Evolutionary conservation across 1,140 invertebrate genomes (phyloP).

Genomic region (Campoletis sonorensis): DNA sequence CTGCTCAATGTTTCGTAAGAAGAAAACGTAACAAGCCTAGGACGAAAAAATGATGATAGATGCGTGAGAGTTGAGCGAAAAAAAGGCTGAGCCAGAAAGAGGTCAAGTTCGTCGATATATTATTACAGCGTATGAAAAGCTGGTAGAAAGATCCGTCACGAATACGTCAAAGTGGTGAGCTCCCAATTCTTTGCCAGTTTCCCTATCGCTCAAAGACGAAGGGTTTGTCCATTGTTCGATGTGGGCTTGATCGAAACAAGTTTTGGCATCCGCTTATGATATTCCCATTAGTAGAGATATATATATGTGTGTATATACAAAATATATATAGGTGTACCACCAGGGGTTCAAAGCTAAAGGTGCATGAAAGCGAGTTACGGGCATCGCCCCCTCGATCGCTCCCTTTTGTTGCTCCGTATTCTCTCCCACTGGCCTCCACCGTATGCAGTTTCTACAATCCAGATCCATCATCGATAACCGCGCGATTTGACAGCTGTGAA

Average conservation of each 20-base stretch:
- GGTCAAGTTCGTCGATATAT: background rate
- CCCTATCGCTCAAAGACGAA: slow-evolving; percentile 18
- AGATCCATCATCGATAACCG: slow-evolving; percentile 72
- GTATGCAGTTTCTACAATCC: slow-evolving; percentile 47
- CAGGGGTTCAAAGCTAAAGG: slow-evolving; percentile 16
- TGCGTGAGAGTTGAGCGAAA: background rate
- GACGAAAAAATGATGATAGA: slow-evolving; percentile 8
- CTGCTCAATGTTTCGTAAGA: background rate
- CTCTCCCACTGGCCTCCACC: background rate
- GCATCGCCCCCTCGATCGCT: slow-evolving; percentile 61
- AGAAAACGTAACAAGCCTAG: background rate
- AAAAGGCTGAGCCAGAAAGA: background rate
- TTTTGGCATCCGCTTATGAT: slow-evolving; percentile 30
- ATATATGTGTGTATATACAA: background rate
- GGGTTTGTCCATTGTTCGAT: slow-evolving; percentile 26
- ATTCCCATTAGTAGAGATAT: slow-evolving; percentile 29
- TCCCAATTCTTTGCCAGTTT: slow-evolving; percentile 10
- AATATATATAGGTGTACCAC: background rate
- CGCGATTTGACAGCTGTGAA: slow-evolving; percentile 63
- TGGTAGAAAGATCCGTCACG: slow-evolving; percentile 29
- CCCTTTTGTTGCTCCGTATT: slow-evolving; percentile 17
- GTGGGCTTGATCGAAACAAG: slow-evolving; percentile 20
- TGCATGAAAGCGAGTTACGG: slow-evolving; percentile 45
- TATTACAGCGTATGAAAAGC: background rate
- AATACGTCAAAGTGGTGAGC: slow-evolving; percentile 31